Conservation (phyloP, 2,797 vertebrate genomes). For the Eutrigla gurnardus region DNA sequence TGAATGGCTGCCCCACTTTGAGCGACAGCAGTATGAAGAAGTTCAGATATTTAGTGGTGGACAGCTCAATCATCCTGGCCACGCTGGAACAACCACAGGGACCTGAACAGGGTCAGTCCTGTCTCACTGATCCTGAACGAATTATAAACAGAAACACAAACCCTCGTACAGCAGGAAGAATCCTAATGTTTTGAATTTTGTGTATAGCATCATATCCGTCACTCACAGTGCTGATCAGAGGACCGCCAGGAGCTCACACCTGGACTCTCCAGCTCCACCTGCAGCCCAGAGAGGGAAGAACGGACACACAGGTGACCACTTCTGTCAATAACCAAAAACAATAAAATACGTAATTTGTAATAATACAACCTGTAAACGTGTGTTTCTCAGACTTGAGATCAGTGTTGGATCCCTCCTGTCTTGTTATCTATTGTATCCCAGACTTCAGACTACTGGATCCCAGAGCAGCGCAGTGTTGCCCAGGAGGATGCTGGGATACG, state of each 20-base stretch:
- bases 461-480: conserved; percentile 83
- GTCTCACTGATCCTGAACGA: background rate
- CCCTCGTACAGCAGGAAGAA: background rate
- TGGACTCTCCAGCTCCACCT: conserved; percentile 94
- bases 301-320: conserved; percentile 9
- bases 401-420: background rate
- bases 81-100: conserved; percentile 91
- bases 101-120: conserved; percentile 87
- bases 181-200: background rate
- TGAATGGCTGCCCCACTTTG: conserved; percentile 9
- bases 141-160: background rate
- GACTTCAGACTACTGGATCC: conserved; percentile 75
- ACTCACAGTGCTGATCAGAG: conserved; percentile 90
- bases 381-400: background rate
- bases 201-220: conserved; percentile 27
- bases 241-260: conserved; percentile 89
- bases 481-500: conserved; percentile 88
- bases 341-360: background rate
- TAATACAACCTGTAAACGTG: background rate
- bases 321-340: background rate
- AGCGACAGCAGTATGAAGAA: conserved; percentile 47
- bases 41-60: conserved; percentile 92
- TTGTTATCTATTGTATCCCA: conserved; percentile 63
- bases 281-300: conserved; percentile 84
- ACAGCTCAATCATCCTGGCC: conserved; percentile 92